Conservation (phyloP, 2,113 vertebrate genomes). For the Syrrhaptes paradoxus region DNA sequence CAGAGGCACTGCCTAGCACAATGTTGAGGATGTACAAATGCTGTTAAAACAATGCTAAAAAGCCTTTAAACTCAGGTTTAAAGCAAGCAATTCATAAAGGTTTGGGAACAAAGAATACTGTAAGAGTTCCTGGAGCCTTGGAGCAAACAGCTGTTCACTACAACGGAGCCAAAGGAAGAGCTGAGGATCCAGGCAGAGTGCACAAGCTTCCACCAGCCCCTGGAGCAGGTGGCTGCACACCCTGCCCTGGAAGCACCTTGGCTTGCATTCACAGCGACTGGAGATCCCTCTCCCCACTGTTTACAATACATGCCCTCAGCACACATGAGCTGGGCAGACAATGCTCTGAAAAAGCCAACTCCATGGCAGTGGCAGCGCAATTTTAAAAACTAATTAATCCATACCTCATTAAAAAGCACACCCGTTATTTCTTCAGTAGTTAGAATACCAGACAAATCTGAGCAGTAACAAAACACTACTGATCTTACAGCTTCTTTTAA, state of each 20-base stretch:
- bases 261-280: background rate
- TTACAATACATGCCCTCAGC: background rate
- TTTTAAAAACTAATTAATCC: background rate
- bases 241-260: too few species aligned
- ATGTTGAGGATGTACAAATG: background rate
- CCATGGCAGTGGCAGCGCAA: accelerated
- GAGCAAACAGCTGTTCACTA: background rate
- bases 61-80: background rate
- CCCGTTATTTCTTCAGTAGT: background rate
- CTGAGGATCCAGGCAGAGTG: background rate
- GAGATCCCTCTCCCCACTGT: accelerated
- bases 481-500: background rate
- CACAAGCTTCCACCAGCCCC: background rate
- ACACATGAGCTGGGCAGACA: background rate
- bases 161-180: background rate
- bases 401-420: background rate
- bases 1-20: background rate
- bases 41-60: background rate
- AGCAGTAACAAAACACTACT: background rate
- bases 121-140: background rate
- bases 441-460: background rate
- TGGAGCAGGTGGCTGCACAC: background rate
- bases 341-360: background rate
- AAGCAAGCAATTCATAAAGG: background rate
- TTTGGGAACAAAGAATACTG: background rate